Evolutionary conservation across 1,140 invertebrate genomes (phyloP), one percentile per base, ranked within the genome.

Genomic region (Drosophila arizonae): DNA sequence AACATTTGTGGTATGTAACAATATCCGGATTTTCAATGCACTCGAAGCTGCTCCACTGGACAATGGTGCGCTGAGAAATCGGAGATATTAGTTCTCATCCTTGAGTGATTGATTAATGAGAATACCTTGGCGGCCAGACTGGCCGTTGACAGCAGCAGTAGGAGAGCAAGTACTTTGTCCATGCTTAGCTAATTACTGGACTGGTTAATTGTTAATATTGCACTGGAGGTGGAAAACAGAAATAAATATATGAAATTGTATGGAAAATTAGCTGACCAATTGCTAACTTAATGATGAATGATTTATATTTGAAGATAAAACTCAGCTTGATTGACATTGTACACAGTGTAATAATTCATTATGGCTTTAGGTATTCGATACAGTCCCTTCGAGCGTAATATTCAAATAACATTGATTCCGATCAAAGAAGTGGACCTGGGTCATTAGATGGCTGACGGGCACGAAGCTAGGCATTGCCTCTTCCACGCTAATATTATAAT

Each of bases 401-500:
- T 79, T 79, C 10, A 79, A 61, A 41, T 79, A 79, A 6, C 41
- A 52, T 21, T 70, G 36, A 10, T 72, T 48, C 11, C 17, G 45
- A 6, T 55, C 50, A 17, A 30, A 75, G 8, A 79, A 75, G n/a
- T 55, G 28, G 1, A 70, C 26, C 45, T 79, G 48, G 1, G 68
- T 26, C 15, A 74, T 45, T 0, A 79, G n/a, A n/a, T 63, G 24
- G 48, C 70, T 50, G 33, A 48, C 36, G 8, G 77, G 77, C 43
- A 79, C 50, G 46, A 79, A 79, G 48, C 52, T 50, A 5, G 77
- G 77, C 6, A 79, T 10, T 13, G 33, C 60, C 0, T 79, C 71
- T 30, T 79, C 77, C 17, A 79, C 57, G 9, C 71, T 79, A 30
- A 79, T 75, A 43, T 79, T 79, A 28, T 48, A 56, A 48, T 79